Conservation (phyloP, 2,797 vertebrate genomes). For the Brotula barbata region DNA sequence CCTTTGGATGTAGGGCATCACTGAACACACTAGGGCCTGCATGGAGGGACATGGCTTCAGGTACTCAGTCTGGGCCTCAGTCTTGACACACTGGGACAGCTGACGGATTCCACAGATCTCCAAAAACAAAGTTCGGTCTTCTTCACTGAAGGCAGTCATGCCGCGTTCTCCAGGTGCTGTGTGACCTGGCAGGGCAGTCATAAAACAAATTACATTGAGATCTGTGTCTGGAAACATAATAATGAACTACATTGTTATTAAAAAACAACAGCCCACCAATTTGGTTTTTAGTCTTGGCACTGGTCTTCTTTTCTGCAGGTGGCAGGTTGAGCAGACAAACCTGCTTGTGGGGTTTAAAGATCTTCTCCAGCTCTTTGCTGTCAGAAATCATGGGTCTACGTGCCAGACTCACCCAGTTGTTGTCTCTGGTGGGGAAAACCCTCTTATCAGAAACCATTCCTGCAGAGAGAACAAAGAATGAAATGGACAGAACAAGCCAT, state of each 20-base stretch:
- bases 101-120: slow-evolving; percentile 74
- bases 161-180: slow-evolving; percentile 7
- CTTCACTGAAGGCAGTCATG: slow-evolving; percentile 63
- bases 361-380: slow-evolving; percentile 77
- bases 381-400: slow-evolving; percentile 77
- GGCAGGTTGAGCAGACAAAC: slow-evolving; percentile 80
- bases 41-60: slow-evolving; percentile 71
- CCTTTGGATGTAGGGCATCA: slow-evolving; percentile 80
- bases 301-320: slow-evolving; percentile 67
- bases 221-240: too few species aligned
- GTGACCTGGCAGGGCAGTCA: slow-evolving; percentile 12
- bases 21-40: slow-evolving; percentile 71
- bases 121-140: slow-evolving; percentile 73
- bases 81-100: slow-evolving; percentile 73
- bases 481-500: too few species aligned
- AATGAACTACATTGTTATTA: too few species aligned
- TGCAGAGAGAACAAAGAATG: slow-evolving; percentile 50
- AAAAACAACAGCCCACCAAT: slow-evolving; percentile 49
- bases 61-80: slow-evolving; percentile 70
- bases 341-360: slow-evolving; percentile 71
- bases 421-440: slow-evolving; percentile 80
- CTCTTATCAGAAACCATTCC: slow-evolving; percentile 76
- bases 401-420: slow-evolving; percentile 77
- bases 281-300: slow-evolving; percentile 31
- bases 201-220: neutral